Base-by-base conservation (phyloP, 2,797 vertebrate genomes). In the Parambassis ranga region DNA sequence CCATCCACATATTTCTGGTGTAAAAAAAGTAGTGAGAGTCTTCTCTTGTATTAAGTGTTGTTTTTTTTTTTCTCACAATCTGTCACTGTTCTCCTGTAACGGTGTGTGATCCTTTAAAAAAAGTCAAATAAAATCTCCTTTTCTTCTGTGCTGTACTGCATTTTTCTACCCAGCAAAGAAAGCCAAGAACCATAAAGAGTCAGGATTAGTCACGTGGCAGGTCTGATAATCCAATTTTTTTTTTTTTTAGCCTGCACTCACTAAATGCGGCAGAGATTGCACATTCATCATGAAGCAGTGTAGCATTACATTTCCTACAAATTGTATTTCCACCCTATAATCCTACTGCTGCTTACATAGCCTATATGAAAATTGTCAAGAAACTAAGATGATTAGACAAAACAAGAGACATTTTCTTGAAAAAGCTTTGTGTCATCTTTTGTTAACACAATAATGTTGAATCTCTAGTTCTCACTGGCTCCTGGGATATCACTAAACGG, bases 21-120 rank as follows among this genome's bases (percentile, higher is more conserved):
- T n/a, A n/a, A 19, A 69, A 60, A 50, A 63, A 47, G 37, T 49
- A 18, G 49, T 8, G 1, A n/a, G 56, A 64, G 31, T 44, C 16
- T 13, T 49, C 46, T 52, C 30, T 5, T 16, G 19, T n/a, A 30
- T 36, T 41, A 3, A 0, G 26, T 1, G n/a, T 44, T 18, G 68
- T 58, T 49, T 41, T 58, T 48, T 73, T 16, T n/a, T 0, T 6
- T 18, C 49, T 50, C n/a, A n/a, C n/a, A n/a, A n/a, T n/a, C n/a
- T 19, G 9, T 22, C 20, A n/a, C 39, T 41, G 30, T 56, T 52
- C 19, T 53, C 7, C 35, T 24, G 27, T 4, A n/a, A n/a, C 9
- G 4, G 4, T 4, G 24, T 37, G 16, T 35, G 50, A 70, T 62
- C 44, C 30, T 8, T 8, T n/a, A n/a, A n/a, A 27, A 35, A 13